Evolutionary conservation across 92 coral and sea anemone genomes (phyloP).

Genomic region (Isaurus tuberculatus): DNA sequence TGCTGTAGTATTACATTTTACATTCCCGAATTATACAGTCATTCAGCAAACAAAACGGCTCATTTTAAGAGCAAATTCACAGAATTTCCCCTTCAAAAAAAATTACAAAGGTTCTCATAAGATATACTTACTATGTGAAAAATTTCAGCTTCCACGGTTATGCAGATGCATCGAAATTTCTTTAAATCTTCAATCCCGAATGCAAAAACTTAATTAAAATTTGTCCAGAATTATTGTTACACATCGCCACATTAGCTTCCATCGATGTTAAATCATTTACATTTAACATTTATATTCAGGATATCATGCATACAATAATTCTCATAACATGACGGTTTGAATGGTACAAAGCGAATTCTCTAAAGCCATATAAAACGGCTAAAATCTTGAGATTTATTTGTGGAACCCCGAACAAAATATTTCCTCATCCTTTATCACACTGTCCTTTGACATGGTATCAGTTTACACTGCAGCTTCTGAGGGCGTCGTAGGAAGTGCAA

Average conservation of each 20-base stretch:
- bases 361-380: neutral
- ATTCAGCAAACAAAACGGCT: slow-evolving; percentile 7
- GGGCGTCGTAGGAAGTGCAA: slow-evolving; percentile 2
- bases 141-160: neutral
- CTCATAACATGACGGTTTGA: neutral
- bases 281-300: neutral
- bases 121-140: neutral
- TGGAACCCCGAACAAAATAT: neutral
- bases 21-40: neutral
- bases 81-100: no score
- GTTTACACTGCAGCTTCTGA: slow-evolving; percentile 1
- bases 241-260: neutral
- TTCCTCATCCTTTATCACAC: neutral
- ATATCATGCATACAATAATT: neutral
- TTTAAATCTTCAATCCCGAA: neutral
- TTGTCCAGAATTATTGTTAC: neutral
- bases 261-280: neutral
- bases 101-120: no score
- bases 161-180: neutral
- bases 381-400: slow-evolving; percentile 3
- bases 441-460: neutral
- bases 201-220: neutral
- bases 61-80: neutral
- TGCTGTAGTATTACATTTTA: neutral
- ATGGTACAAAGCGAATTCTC: slow-evolving; percentile 11